phyloP scores from a whole-genome alignment of 2,888 invertebrate species.

The Mechanitis mazaeus region DNA sequence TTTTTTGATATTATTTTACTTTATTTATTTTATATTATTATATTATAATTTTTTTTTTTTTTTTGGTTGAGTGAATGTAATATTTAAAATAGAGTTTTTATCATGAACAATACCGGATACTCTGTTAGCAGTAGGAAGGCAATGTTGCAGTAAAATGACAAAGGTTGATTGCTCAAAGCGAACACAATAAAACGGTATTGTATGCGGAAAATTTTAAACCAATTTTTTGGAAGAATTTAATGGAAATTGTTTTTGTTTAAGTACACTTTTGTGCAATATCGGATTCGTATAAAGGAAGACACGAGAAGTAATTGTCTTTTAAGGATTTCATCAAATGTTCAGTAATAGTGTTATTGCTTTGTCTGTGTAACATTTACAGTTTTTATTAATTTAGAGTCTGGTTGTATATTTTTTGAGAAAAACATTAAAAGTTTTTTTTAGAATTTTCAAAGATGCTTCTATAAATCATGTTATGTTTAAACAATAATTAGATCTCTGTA shows the following conservation, averaged over 20 bases:
- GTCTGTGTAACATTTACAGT: too few species aligned
- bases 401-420: too few species aligned
- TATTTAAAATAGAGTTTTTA: neutral
- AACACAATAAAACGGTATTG: neutral
- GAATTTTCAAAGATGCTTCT: too few species aligned
- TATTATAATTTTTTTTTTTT: too few species aligned
- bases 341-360: too few species aligned
- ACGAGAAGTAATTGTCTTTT: neutral
- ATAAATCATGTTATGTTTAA: too few species aligned
- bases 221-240: slow-evolving; percentile 3
- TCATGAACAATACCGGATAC: neutral
- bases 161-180: slow-evolving; percentile 7
- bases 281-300: neutral
- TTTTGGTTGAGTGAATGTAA: neutral
- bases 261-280: neutral
- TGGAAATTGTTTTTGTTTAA: slow-evolving; percentile 2
- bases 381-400: too few species aligned
- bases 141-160: slow-evolving; percentile 6
- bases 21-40: neutral
- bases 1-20: neutral
- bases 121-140: neutral
- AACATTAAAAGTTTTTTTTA: too few species aligned
- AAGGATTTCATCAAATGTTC: neutral
- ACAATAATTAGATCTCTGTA: too few species aligned
- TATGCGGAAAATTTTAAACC: slow-evolving; percentile 1